These are phyloP conservation scores for Lycaon pictus DNA, from an alignment of 2,113 vertebrate species.

Conservation along the genomic window DNA sequence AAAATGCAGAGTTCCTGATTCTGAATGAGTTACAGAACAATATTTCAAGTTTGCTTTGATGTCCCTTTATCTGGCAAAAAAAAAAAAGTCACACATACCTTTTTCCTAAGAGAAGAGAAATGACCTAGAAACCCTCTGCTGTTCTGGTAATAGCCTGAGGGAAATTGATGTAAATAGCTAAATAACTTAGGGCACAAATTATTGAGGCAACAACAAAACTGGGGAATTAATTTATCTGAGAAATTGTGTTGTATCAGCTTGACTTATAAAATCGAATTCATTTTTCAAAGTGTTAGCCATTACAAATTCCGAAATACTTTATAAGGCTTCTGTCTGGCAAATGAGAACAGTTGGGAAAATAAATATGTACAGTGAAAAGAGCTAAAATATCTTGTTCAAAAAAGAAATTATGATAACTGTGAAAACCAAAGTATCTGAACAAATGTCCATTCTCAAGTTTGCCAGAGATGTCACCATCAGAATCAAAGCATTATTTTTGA, in stretches of 20 bases:
- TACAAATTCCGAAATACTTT: conserved; percentile 22
- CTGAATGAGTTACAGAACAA: not conserved
- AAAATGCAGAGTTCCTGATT: not conserved
- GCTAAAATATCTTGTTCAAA: conserved; percentile 59
- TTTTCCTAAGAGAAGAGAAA: conserved; percentile 12
- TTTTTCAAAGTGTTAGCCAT: conserved; percentile 65
- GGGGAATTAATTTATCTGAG: conserved; percentile 48
- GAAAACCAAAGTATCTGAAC: conserved; percentile 48
- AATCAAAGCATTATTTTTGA: not conserved
- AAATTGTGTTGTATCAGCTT: conserved; percentile 54
- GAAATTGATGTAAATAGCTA: not conserved
- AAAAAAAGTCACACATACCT: not conserved
- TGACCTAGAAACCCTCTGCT: not conserved
- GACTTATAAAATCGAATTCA: conserved; percentile 62
- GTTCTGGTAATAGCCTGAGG: not conserved
- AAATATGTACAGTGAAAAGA: conserved; percentile 43
- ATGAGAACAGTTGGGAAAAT: conserved; percentile 57
- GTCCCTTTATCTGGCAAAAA: not conserved
- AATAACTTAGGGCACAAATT: conserved; percentile 34
- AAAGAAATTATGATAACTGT: conserved; percentile 36
- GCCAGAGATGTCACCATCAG: not conserved
- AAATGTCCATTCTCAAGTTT: conserved; percentile 5
- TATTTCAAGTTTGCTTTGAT: not conserved
- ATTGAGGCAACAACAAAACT: not conserved
- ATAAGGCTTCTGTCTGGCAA: conserved; percentile 50